Base-by-base conservation (phyloP, 2,888 invertebrate genomes). In the Zootermopsis nevadensis region DNA sequence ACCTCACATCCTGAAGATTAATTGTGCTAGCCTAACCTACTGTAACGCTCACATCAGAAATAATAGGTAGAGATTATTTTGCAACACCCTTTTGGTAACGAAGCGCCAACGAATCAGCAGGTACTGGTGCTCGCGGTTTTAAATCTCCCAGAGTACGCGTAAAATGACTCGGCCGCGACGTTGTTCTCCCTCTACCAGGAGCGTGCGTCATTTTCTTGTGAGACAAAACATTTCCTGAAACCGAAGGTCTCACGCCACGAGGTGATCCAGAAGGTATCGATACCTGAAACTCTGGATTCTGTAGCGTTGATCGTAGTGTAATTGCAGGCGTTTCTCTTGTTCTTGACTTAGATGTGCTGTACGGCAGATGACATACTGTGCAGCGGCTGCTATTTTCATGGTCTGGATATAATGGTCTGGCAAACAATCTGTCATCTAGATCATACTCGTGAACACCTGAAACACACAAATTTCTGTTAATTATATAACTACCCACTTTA, bases 1-100 rank as follows among this genome's bases (percentile, higher is more conserved):
- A 7, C 48, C 12, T 48, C 48, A 48, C 19, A 19, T 48, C 19
- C 38, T 7, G 10, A 4, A 38, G 38, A 7, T 38, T 38, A 19
- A 48, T 48, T 15, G 19, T 48, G 19, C 48, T 48, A 48, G 19
- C 48, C n/a, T n/a, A 48, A 48, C 48, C 12, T 48, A 19, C 48
- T 48, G 48, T 19, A 12, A 4, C 19, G 48, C 48, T 19, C 3
- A 19, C 3, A 48, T 19, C 48, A 48, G 12, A 15, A 15, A 48
- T 19, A 48, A 48, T 19, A 48, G 19, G 15, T 48, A 48, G 12
- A 48, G 48, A 48, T 22, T 2, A 76, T 42, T 76, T 42, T 15
- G 48, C 10, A 12, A 77, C 30, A 27, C 77, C 77, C n/a, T 77
- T 79, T n/a, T 79, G 79, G 48, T 60, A 79, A 27, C 79, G 79